Percentiles rank a stretch among this genome's conserved stretches.
Conservation (phyloP, 2,888 invertebrate species). For the Drosophila atroscutellata region DNA sequence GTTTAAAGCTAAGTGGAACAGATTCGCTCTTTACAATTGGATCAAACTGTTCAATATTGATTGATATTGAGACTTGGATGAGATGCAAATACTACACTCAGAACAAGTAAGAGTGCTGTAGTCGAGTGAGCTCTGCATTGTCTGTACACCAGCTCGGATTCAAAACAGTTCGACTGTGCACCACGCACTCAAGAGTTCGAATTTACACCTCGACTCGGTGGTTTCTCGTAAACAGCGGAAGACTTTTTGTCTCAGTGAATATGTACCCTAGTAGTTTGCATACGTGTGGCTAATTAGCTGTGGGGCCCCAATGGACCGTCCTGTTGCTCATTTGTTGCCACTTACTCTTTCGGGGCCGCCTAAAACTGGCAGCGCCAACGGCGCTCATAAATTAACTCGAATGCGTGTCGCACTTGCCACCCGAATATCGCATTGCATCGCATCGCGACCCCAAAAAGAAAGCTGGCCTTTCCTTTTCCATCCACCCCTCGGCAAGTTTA, state of each 20-base stretch:
- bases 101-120: neutral
- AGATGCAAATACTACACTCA: neutral
- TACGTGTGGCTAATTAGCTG: conserved; percentile 6
- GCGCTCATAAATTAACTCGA: conserved; percentile 50
- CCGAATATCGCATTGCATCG: conserved; percentile 1
- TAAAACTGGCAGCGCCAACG: conserved; percentile 31
- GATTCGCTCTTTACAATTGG: neutral
- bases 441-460: conserved; percentile 7
- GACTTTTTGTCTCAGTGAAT: neutral
- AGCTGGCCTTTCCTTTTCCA: conserved; percentile 1
- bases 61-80: neutral
- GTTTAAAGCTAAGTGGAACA: neutral
- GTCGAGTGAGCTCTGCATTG: too few species aligned
- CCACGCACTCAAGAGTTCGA: too few species aligned
- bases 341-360: conserved; percentile 16
- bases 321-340: conserved; percentile 38
- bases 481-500: neutral
- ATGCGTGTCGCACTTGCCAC: conserved; percentile 33
- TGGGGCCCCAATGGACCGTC: conserved; percentile 33
- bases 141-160: too few species aligned
- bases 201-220: too few species aligned
- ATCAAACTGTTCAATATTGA: neutral
- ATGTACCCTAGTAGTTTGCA: neutral
- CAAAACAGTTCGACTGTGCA: too few species aligned
- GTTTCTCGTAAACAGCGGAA: too few species aligned